Percentiles rank a stretch among this genome's conserved stretches.
These are phyloP conservation scores for Pseudochirops cupreus DNA, from an alignment of 2,797 vertebrate species.

Conservation along the genomic window DNA sequence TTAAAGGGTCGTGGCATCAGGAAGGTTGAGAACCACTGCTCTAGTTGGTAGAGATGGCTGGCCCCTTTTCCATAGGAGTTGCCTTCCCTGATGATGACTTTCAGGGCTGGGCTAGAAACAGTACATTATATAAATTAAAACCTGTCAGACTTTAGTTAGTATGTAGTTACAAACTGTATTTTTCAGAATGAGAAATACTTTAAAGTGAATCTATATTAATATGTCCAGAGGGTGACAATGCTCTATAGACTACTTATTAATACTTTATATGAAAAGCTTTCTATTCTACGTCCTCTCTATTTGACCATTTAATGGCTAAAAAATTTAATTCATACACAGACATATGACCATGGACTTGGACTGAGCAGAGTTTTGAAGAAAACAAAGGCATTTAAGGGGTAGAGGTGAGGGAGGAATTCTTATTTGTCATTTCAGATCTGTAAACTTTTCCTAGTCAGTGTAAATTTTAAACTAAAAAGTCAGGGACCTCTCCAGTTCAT, in stretches of 20 bases:
- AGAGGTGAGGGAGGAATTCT: not conserved
- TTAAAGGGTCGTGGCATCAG: too few relatives aligned
- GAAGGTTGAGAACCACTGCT: too few relatives aligned
- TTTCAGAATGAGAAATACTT: not conserved
- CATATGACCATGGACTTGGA: not conserved
- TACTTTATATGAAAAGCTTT: not conserved
- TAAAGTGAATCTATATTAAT: not conserved
- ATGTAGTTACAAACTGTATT: not conserved
- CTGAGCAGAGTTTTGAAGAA: not conserved
- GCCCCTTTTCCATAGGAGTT: not conserved
- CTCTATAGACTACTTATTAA: not conserved
- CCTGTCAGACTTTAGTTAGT: not conserved
- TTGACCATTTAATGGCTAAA: not conserved
- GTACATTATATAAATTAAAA: not conserved
- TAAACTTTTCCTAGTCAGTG: not conserved
- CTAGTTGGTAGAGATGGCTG: not conserved
- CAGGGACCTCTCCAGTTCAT: not conserved
- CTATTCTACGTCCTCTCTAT: not conserved
- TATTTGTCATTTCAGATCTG: not conserved
- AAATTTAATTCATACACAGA: not conserved
- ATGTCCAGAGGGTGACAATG: not conserved
- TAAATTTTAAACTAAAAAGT: not conserved
- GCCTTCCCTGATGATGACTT: not conserved
- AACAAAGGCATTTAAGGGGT: not conserved
- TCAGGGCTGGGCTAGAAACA: not conserved